phyloP scores from a whole-genome alignment of 37 sponge, comb jelly and placozoan genomes.

The Bolinopsis microptera region DNA sequence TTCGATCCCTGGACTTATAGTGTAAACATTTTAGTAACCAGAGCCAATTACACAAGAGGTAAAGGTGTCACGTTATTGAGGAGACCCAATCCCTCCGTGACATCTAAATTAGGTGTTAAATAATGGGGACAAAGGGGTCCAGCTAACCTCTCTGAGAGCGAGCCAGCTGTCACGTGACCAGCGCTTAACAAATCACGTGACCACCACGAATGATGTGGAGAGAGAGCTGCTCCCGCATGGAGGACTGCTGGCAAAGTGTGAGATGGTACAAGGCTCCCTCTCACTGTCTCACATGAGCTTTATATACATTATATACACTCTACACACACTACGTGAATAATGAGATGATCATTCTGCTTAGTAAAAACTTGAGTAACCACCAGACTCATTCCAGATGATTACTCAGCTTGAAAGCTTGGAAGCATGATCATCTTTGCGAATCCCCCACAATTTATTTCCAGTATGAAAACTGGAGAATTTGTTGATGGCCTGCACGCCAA shows the following conservation, averaged over 20 bases:
- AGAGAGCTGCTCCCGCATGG: background rate
- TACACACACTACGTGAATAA: background rate
- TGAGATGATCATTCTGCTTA: too few relatives aligned
- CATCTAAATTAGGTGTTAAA: background rate
- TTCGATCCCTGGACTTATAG: background rate
- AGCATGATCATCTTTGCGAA: too few relatives aligned
- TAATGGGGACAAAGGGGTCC: background rate
- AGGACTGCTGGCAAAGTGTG: background rate
- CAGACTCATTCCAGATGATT: too few relatives aligned
- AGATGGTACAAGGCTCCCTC: too few relatives aligned
- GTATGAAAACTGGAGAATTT: background rate
- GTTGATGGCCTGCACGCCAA: background rate
- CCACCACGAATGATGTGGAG: background rate
- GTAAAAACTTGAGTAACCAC: too few relatives aligned
- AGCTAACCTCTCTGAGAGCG: background rate
- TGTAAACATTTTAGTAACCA: background rate
- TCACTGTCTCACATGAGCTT: background rate
- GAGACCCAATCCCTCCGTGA: background rate
- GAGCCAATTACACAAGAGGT: background rate
- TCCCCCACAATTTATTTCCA: background rate
- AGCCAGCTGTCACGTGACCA: background rate
- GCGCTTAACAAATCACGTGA: background rate
- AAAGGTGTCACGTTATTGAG: background rate
- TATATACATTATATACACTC: background rate
- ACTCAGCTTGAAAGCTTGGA: too few relatives aligned